Percentiles rank a stretch among this genome's conserved stretches.
phyloP scores from a whole-genome alignment of 2,797 vertebrate genomes.

The Chelidonichthys spinosus region DNA sequence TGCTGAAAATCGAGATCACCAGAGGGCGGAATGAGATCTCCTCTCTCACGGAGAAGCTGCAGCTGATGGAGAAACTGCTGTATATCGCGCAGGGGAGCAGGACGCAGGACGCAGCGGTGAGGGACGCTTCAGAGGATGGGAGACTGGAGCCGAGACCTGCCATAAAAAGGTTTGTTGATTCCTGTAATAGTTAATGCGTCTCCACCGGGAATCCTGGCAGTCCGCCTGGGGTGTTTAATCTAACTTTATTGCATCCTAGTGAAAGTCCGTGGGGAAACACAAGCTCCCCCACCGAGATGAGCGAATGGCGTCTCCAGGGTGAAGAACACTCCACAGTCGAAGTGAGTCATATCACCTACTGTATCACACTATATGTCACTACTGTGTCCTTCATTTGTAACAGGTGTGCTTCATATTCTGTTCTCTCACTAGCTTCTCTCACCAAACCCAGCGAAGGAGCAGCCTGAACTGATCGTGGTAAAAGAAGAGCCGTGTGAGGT shows the following conservation, averaged over 20 bases:
- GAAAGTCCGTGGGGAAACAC: constrained; percentile 68
- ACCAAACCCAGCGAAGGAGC: constrained; percentile 51
- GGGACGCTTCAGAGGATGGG: constrained; percentile 38
- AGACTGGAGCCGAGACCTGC: constrained; percentile 36
- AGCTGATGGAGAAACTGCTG: constrained; percentile 82
- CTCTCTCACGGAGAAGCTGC: constrained; percentile 80
- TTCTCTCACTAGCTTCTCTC: constrained; percentile 42
- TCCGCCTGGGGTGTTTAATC: constrained; percentile 17
- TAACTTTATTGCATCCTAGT: constrained; percentile 48
- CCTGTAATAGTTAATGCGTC: not conserved
- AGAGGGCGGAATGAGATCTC: constrained; percentile 81
- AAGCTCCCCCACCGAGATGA: constrained; percentile 53
- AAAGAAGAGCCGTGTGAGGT: constrained; percentile 78
- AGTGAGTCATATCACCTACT: constrained; percentile 44
- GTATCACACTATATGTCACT: too few species aligned
- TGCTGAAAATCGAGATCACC: constrained; percentile 81
- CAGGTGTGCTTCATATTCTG: not conserved
- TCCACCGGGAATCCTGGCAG: not conserved
- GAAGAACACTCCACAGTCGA: constrained; percentile 43
- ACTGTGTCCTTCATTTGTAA: constrained; percentile 5
- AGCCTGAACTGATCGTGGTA: constrained; percentile 64
- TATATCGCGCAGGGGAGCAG: constrained; percentile 71
- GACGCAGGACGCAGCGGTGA: constrained; percentile 60
- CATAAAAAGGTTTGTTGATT: constrained; percentile 58
- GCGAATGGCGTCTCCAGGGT: constrained; percentile 27